Conservation (phyloP, 2,888 invertebrate genomes). For the Hoplodrina blanda region DNA sequence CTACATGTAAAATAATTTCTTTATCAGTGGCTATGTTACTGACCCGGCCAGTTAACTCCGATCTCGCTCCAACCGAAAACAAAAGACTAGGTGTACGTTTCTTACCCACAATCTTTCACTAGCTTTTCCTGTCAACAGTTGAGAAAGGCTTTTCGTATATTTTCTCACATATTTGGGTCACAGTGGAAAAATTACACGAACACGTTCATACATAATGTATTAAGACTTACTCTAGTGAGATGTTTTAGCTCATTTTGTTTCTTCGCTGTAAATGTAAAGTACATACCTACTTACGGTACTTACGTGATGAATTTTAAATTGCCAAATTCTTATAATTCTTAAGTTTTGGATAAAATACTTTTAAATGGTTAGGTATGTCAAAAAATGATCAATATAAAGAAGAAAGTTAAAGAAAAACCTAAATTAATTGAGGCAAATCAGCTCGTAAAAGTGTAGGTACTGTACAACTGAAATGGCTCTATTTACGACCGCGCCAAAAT, state of each 20-base stretch:
- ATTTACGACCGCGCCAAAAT: conserved; percentile 41
- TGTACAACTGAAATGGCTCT: background rate
- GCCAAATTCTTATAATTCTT: background rate
- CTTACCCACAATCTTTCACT: conserved; percentile 4
- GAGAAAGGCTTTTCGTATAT: conserved; percentile 6
- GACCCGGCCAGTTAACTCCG: conserved; percentile 12
- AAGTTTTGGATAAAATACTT: no score
- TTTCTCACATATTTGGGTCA: conserved; percentile 41
- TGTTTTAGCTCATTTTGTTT: conserved; percentile 38
- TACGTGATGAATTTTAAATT: conserved; percentile 18
- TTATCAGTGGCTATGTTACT: conserved; percentile 7
- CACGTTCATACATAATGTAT: conserved; percentile 54
- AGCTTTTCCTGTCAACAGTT: conserved; percentile 15
- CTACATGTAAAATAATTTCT: background rate
- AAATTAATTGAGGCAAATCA: conserved; percentile 4
- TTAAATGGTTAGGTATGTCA: background rate
- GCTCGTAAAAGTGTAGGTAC: background rate
- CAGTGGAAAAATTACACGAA: conserved; percentile 48
- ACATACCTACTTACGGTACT: background rate
- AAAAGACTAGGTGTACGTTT: conserved; percentile 12
- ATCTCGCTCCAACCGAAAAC: conserved; percentile 23
- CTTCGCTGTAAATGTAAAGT: conserved; percentile 15
- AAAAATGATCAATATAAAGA: background rate
- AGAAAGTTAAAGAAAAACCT: conserved; percentile 4
- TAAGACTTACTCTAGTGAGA: conserved; percentile 27